These are phyloP conservation scores for Vidua chalybeata DNA, from an alignment of 2,113 vertebrate species.

Conservation along the genomic window DNA sequence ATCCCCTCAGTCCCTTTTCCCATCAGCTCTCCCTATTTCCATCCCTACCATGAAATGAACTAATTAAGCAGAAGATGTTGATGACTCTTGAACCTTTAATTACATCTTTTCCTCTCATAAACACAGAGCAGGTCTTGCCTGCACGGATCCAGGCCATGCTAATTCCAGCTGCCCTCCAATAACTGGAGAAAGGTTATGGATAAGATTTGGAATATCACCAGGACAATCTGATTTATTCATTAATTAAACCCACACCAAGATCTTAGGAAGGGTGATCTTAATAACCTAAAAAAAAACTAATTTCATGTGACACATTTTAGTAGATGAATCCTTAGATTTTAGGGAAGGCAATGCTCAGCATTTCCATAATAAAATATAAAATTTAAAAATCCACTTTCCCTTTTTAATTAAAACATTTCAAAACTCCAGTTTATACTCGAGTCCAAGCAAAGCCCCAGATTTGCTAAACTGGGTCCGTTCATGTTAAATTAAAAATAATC, in stretches of 20 bases:
- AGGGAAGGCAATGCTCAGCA: neutral
- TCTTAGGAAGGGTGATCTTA: neutral
- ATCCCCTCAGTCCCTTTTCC: neutral
- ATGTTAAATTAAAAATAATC: conserved; percentile 22
- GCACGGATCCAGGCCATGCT: neutral
- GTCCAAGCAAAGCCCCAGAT: neutral
- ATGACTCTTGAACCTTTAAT: conserved; percentile 10
- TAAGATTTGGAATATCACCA: neutral
- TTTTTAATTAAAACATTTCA: conserved; percentile 26
- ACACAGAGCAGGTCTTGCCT: neutral
- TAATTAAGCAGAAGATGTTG: neutral
- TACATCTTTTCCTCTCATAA: neutral
- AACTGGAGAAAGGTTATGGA: neutral
- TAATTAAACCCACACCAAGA: neutral
- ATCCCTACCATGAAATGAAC: neutral
- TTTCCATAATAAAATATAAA: neutral
- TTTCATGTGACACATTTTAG: neutral
- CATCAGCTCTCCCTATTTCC: neutral
- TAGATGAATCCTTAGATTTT: neutral
- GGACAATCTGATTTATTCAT: conserved; percentile 3
- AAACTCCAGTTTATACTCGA: neutral
- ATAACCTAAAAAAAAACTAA: neutral
- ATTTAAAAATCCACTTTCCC: neutral
- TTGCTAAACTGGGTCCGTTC: neutral
- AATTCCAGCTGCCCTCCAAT: neutral